Evolutionary conservation across 1,140 invertebrate genomes (phyloP).

Genomic region (Reticulitermes speratus): DNA sequence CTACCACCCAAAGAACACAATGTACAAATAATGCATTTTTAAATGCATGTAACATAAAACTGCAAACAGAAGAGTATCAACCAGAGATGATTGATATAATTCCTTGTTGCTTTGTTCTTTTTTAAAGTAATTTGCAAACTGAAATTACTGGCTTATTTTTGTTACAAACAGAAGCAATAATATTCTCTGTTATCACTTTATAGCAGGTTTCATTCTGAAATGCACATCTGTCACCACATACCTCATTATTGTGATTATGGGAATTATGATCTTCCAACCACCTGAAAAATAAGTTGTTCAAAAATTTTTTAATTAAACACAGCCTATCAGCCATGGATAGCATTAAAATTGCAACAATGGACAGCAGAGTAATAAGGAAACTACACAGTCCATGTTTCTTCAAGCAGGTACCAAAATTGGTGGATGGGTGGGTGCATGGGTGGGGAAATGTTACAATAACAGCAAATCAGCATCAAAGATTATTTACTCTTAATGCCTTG

Average conservation of each 20-base stretch:
- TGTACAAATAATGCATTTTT: conserved; percentile 17
- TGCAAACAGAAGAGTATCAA: neutral
- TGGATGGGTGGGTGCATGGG: too few relatives aligned
- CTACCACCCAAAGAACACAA: neutral
- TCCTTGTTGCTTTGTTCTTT: neutral
- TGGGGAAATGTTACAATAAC: too few relatives aligned
- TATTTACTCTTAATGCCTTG: too few relatives aligned
- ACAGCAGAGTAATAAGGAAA: too few relatives aligned
- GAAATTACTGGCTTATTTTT: neutral
- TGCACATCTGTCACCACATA: neutral
- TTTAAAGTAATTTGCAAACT: conserved; percentile 14
- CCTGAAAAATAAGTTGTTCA: neutral
- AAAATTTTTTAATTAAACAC: too few relatives aligned
- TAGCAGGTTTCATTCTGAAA: conserved; percentile 4
- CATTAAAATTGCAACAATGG: too few relatives aligned
- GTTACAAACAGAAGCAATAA: neutral
- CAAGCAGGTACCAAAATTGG: too few relatives aligned
- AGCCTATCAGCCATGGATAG: too few relatives aligned
- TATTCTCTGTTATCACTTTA: neutral
- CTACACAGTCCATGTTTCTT: too few relatives aligned
- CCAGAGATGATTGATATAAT: neutral
- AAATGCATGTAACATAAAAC: conserved; percentile 1
- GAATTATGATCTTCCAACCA: neutral
- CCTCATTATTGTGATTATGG: neutral
- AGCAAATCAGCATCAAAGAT: too few relatives aligned